Conservation (phyloP, 2,113 vertebrate genomes). For the Cinclus mexicanus region DNA sequence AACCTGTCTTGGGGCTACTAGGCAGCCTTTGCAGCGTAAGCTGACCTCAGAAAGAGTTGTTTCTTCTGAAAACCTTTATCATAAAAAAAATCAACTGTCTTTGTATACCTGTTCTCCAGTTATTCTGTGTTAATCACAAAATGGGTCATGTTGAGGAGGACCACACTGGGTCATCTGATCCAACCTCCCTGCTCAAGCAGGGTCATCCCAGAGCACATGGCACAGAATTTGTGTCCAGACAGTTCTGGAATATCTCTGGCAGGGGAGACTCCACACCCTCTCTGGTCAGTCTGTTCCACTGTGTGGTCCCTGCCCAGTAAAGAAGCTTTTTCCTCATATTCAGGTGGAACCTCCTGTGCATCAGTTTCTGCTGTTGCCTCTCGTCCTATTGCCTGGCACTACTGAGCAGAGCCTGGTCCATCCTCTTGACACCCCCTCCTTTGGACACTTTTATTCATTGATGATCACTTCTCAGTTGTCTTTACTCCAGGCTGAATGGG, state of each 20-base stretch:
- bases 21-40: not conserved
- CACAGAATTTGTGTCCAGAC: not conserved
- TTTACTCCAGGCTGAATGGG: not conserved
- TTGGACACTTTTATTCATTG: not conserved
- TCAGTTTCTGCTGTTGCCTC: not conserved
- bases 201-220: not conserved
- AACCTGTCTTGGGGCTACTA: constrained; percentile 19
- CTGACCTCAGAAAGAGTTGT: not conserved
- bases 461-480: not conserved
- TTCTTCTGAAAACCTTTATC: constrained; percentile 5
- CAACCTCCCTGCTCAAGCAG: not conserved
- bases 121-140: not conserved
- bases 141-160: not conserved
- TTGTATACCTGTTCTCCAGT: not conserved
- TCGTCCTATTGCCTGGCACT: not conserved
- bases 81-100: not conserved
- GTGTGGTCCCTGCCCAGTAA: rapidly evolving
- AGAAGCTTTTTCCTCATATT: not conserved
- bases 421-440: not conserved
- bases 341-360: not conserved
- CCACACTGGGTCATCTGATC: not conserved
- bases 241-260: not conserved
- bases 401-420: not conserved
- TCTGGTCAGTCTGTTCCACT: not conserved
- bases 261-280: not conserved